A percentile compares a stretch with the other conserved stretches of the same genome.
phyloP scores from a whole-genome alignment of 2,888 invertebrate genomes.

The Cryptocephalus primarius region DNA sequence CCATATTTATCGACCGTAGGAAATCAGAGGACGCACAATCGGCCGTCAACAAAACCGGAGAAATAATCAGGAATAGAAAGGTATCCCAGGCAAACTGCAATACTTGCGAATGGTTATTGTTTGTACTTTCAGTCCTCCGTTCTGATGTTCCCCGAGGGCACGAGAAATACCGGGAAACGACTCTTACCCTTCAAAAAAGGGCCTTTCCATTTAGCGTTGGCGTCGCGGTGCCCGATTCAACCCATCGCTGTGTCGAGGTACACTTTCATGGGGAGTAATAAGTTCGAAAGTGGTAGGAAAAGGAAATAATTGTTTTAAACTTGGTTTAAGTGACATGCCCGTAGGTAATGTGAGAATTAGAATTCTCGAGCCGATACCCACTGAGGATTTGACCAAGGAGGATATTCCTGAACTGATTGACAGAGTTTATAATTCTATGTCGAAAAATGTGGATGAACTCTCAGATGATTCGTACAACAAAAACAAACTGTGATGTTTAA shows the following conservation, averaged over 20 bases:
- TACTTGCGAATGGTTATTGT: too few relatives aligned
- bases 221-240: conserved; percentile 73
- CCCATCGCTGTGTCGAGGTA: conserved; percentile 83
- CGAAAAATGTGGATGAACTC: conserved; percentile 44
- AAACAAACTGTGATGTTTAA: too few relatives aligned
- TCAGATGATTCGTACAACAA: neutral
- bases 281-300: conserved; percentile 53
- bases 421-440: conserved; percentile 54
- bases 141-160: conserved; percentile 91
- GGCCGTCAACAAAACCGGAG: conserved; percentile 60
- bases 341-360: conserved; percentile 58
- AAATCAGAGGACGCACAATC: conserved; percentile 59
- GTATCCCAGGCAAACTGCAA: conserved; percentile 27
- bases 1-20: conserved; percentile 73
- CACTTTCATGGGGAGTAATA: conserved; percentile 47
- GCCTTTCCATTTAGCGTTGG: conserved; percentile 85
- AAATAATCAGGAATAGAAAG: conserved; percentile 53
- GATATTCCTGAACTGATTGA: conserved; percentile 54
- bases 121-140: conserved; percentile 50
- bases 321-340: conserved; percentile 6
- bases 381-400: conserved; percentile 49
- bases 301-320: conserved; percentile 10
- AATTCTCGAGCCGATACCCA: conserved; percentile 61
- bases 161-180: conserved; percentile 61
- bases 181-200: conserved; percentile 90